A percentile compares a stretch with the other conserved stretches of the same genome.
phyloP scores from a whole-genome alignment of 2,888 invertebrate genomes.

The Zygaena filipendulae region DNA sequence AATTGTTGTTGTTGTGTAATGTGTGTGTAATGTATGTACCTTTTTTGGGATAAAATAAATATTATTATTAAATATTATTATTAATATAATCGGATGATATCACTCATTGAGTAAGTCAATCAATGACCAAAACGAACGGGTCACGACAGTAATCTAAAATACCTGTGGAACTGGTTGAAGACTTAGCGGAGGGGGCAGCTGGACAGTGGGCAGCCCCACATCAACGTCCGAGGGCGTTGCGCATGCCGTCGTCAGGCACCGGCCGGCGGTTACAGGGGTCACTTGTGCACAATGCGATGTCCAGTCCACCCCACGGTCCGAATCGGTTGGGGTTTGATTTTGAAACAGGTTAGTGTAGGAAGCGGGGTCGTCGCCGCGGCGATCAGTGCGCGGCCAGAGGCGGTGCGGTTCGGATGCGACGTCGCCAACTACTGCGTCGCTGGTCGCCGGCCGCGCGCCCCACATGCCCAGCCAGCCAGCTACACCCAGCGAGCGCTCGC shows the following conservation, averaged over 20 bases:
- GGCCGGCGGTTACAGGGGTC: constrained; percentile 53
- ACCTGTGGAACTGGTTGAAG: constrained; percentile 52
- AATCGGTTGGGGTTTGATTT: constrained; percentile 27
- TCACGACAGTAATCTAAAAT: constrained; percentile 37
- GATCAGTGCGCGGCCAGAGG: constrained; percentile 21
- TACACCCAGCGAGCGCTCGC: constrained; percentile 36
- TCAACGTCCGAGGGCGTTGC: constrained; percentile 50
- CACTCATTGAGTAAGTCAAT: constrained; percentile 15
- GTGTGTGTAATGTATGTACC: too few species aligned
- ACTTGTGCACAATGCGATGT: constrained; percentile 50
- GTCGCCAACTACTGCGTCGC: constrained; percentile 47
- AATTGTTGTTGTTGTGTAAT: too few species aligned
- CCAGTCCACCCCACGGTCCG: constrained; percentile 34
- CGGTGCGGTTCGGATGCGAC: constrained; percentile 60
- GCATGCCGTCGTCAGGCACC: constrained; percentile 48
- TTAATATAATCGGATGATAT: background rate
- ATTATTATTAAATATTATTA: too few species aligned
- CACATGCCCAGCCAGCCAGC: constrained; percentile 32
- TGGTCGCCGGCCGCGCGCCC: constrained; percentile 25
- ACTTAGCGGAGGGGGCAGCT: constrained; percentile 45
- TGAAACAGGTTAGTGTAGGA: constrained; percentile 29
- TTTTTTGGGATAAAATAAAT: too few species aligned
- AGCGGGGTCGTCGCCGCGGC: constrained; percentile 1
- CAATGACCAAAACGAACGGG: constrained; percentile 25
- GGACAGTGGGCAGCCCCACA: constrained; percentile 49